These are phyloP conservation scores for Hippocampus mohnikei DNA, from an alignment of 2,113 vertebrate genomes.

Conservation along the genomic window DNA sequence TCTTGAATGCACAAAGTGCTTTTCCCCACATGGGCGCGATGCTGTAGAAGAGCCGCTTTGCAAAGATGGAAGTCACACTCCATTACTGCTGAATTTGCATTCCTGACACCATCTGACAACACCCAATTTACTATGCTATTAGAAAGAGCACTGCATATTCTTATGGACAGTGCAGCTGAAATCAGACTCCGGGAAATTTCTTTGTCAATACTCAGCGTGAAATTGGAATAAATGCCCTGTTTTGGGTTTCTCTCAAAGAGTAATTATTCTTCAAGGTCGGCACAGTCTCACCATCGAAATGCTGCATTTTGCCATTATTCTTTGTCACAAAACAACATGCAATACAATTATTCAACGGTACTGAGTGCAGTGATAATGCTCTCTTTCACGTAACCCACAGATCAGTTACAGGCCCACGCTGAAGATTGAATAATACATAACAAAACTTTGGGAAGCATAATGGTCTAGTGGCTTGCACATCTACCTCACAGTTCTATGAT, in stretches of 20 bases:
- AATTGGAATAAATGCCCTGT: constrained; percentile 25
- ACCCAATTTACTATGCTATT: constrained; percentile 43
- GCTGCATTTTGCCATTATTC: background rate
- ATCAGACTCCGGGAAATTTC: background rate
- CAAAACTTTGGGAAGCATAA: no score
- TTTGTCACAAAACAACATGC: no score
- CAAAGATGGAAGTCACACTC: constrained; percentile 20
- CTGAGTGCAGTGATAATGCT: no score
- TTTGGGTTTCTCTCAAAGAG: constrained; percentile 23
- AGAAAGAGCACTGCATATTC: constrained; percentile 18
- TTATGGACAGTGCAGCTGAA: constrained; percentile 3
- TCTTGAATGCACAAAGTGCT: constrained; percentile 17
- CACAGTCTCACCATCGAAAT: constrained; percentile 9
- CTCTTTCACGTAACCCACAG: no score
- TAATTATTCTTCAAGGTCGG: constrained; percentile 9
- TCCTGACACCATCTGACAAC: constrained; percentile 33
- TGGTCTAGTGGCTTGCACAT: no score
- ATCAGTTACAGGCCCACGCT: no score
- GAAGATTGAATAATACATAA: no score
- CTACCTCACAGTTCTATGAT: no score
- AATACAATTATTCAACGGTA: no score
- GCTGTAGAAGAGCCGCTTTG: constrained; percentile 27
- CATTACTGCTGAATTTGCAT: constrained; percentile 48
- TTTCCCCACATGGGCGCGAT: constrained; percentile 21
- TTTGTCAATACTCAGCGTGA: background rate